Base-by-base conservation (phyloP, 2,113 vertebrate genomes). In the Pardalotus punctatus region DNA sequence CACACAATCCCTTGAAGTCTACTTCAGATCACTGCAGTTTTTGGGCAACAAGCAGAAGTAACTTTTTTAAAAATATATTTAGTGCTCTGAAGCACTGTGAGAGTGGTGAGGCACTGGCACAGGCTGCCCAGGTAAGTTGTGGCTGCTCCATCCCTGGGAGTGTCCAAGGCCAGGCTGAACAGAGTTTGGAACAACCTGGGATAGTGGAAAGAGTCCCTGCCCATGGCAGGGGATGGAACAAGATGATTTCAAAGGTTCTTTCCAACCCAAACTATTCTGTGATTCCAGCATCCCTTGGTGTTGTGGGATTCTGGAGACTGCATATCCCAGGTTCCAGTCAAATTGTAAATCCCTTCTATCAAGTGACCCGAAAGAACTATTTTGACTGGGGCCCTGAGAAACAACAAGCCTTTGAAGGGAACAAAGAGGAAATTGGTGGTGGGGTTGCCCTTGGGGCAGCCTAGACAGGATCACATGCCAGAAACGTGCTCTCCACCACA, bases 141-240 rank as follows among this genome's bases (percentile, higher is more conserved):
- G 50, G 36, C 36, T 72, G n/a, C 5, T 14, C 27, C 54, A 86
- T 38, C 16, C 31, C 48, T 69, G 33, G 23, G 4, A 50, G 23
- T 38, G 33, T 31, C 36, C 36, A 62, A 25, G 42, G 33, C 16
- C 2, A 3, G 62, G 20, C 0, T 74, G 36, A 28, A 69, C 3
- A 1, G 8, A 35, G 54, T 16, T 81, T 56, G 27, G 54, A 74
- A 27, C 28, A 38, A 4, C 6, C 14, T 81, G 33, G 18, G 8
- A 7, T 4, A 54, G 56, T 4, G 23, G 27, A 69, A 74, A 16
- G 11, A 21, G 31, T 36, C 40, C 27, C 35, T 73, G 65, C 11
- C 40, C 40, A 7, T 2, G 22, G n/a, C 53, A 73, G 36, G 2
- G 11, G 9, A 3, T 29, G 47, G 47, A 48, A 81, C 0, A 0